phyloP scores from a whole-genome alignment of 2,113 vertebrate species.

The Amblyornis subalaris region DNA sequence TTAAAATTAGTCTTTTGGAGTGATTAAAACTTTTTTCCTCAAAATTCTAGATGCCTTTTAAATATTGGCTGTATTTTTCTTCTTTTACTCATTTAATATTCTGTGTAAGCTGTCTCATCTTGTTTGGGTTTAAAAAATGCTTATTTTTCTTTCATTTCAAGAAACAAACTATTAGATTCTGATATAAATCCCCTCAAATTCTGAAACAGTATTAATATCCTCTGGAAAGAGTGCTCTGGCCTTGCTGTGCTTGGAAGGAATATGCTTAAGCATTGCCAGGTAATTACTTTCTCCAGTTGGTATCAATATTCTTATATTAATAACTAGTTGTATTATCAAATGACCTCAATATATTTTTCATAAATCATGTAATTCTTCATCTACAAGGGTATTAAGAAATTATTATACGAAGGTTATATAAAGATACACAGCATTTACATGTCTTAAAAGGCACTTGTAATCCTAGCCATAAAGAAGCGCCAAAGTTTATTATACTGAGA shows the following conservation, averaged over 20 bases:
- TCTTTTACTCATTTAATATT: neutral
- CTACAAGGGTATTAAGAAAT: constrained; percentile 27
- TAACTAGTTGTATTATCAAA: constrained; percentile 20
- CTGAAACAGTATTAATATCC: neutral
- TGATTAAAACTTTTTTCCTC: neutral
- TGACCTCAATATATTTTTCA: constrained; percentile 21
- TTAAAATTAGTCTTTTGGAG: neutral
- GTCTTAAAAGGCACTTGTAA: constrained; percentile 11
- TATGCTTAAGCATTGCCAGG: constrained; percentile 5
- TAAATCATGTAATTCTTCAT: constrained; percentile 15
- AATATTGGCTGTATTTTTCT: neutral
- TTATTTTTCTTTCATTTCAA: neutral
- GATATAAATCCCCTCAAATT: neutral
- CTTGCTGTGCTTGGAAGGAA: constrained; percentile 27
- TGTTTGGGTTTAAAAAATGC: neutral
- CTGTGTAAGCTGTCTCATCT: neutral
- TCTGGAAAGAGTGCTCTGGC: neutral
- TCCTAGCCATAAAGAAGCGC: neutral
- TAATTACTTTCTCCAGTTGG: constrained; percentile 37
- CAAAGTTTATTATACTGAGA: neutral
- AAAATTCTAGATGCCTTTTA: neutral
- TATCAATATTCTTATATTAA: constrained; percentile 20
- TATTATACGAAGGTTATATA: constrained; percentile 48
- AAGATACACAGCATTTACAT: constrained; percentile 15
- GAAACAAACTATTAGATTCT: neutral